Conservation (phyloP, 64 coral and sea anemone genomes). For the Actinia tenebrosa region DNA sequence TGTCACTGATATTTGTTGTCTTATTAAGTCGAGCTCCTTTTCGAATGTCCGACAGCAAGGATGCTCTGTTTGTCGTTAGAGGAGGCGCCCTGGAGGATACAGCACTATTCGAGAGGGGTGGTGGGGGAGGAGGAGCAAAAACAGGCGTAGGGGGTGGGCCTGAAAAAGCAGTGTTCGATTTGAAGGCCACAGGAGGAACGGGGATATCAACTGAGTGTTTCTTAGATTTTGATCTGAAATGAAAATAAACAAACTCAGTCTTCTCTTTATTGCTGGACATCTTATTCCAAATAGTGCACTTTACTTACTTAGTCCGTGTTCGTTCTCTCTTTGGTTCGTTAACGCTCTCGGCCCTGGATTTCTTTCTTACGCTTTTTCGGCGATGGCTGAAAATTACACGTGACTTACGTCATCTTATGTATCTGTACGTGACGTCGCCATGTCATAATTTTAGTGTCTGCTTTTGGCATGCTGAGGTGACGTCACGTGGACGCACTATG, state of each 20-base stretch:
- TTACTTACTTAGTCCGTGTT: background rate
- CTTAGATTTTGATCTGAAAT: slow-evolving; percentile 22
- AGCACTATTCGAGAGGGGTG: background rate
- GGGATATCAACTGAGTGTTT: background rate
- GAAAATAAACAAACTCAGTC: background rate
- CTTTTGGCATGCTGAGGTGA: background rate
- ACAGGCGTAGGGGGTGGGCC: background rate
- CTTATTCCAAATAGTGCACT: background rate
- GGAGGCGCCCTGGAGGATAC: background rate
- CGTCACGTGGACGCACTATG: background rate
- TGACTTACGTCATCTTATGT: background rate
- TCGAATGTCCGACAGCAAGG: slow-evolving; percentile 36
- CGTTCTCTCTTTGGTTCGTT: slow-evolving; percentile 6
- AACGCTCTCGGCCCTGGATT: background rate
- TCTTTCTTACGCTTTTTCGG: slow-evolving; percentile 8
- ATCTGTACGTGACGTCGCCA: background rate
- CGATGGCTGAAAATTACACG: background rate
- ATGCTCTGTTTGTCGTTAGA: background rate
- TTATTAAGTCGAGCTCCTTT: slow-evolving; percentile 35
- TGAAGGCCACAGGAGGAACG: background rate
- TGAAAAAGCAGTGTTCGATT: background rate
- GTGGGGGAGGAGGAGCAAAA: slow-evolving; percentile 9
- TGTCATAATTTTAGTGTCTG: background rate
- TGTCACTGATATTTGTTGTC: slow-evolving; percentile 31
- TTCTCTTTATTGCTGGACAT: background rate